Percentiles rank a stretch among this genome's conserved stretches.
phyloP scores from a whole-genome alignment of 2,113 vertebrate genomes.

The Polyodon spathula region DNA sequence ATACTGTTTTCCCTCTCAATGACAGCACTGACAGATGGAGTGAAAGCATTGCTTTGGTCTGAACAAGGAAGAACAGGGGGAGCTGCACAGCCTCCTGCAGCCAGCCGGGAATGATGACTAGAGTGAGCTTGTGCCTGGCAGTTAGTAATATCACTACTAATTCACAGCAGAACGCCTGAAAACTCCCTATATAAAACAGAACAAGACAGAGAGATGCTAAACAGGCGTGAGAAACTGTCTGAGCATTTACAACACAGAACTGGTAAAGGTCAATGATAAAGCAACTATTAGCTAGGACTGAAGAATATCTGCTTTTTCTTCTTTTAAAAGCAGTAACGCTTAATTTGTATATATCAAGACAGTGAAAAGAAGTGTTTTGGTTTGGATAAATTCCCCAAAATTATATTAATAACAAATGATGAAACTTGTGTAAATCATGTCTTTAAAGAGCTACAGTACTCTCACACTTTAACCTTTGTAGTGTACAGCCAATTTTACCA shows the following conservation, averaged over 20 bases:
- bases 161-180: conserved; percentile 72
- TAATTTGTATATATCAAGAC: too few relatives aligned
- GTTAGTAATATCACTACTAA: conserved; percentile 81
- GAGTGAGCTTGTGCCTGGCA: conserved; percentile 79
- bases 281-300: too few relatives aligned
- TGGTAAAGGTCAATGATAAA: conserved; percentile 49
- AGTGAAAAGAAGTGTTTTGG: too few relatives aligned
- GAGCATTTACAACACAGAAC: too few relatives aligned
- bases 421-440: too few relatives aligned
- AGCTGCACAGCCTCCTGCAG: conserved; percentile 63
- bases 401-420: too few relatives aligned
- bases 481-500: too few relatives aligned
- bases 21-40: conserved; percentile 75
- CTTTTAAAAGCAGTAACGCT: too few relatives aligned
- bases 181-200: conserved; percentile 72
- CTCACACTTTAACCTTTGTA: too few relatives aligned
- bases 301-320: too few relatives aligned
- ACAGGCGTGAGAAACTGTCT: conserved; percentile 54
- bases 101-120: conserved; percentile 70
- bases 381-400: too few relatives aligned
- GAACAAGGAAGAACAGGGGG: conserved; percentile 72
- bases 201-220: conserved; percentile 68
- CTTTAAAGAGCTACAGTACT: too few relatives aligned
- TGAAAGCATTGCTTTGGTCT: conserved; percentile 65
- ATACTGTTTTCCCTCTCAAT: conserved; percentile 79